Evolutionary conservation across 2,888 invertebrate species (phyloP).

Genomic region (Sarcophaga rosellei): DNA sequence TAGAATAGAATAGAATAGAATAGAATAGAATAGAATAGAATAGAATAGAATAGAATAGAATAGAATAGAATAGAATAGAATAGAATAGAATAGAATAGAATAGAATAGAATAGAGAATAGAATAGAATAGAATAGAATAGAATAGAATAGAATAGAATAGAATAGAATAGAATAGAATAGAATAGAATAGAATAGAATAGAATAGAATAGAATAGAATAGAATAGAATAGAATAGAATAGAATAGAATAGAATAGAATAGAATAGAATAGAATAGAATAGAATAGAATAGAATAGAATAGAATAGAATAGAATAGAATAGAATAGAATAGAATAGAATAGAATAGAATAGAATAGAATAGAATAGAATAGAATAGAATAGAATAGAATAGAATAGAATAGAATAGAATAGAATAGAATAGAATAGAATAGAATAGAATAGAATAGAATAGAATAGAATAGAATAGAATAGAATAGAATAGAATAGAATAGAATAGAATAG

Average conservation of each 20-base stretch:
- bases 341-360: conserved; percentile 34
- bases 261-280: conserved; percentile 40
- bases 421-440: conserved; percentile 29
- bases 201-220: conserved; percentile 39
- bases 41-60: conserved; percentile 52
- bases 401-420: conserved; percentile 28
- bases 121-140: conserved; percentile 52
- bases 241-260: conserved; percentile 42
- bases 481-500: conserved; percentile 38
- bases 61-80: conserved; percentile 49
- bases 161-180: conserved; percentile 44
- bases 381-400: conserved; percentile 29
- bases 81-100: conserved; percentile 52
- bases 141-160: conserved; percentile 50
- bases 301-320: neutral
- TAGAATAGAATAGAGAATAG: conserved; percentile 52
- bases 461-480: conserved; percentile 30
- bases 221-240: conserved; percentile 44
- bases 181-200: conserved; percentile 43
- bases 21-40: conserved; percentile 54
- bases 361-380: conserved; percentile 32
- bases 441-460: conserved; percentile 32
- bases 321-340: conserved; percentile 20
- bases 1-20: conserved; percentile 45
- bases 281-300: conserved; percentile 35